A percentile compares a stretch with the other conserved stretches of the same genome.
phyloP scores from a whole-genome alignment of 2,888 invertebrate genomes.

The Octonoba sinensis region DNA sequence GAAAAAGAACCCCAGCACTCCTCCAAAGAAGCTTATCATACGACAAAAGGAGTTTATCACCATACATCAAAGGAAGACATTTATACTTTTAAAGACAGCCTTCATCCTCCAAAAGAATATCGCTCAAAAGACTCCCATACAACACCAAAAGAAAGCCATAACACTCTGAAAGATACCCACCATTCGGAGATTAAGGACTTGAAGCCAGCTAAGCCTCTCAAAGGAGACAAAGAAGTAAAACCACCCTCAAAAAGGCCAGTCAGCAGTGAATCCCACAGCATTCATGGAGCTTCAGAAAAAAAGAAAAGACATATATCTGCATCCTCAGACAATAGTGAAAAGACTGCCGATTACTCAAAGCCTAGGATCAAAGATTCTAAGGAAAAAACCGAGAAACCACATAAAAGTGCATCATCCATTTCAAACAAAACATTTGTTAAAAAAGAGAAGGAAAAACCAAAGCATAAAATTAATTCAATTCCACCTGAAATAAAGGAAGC shows the following conservation, averaged over 20 bases:
- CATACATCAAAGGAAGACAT: constrained; percentile 24
- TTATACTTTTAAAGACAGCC: constrained; percentile 20
- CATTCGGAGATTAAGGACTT: constrained; percentile 19
- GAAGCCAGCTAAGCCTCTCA: constrained; percentile 20
- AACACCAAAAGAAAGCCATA: constrained; percentile 5
- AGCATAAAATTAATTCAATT: constrained; percentile 11
- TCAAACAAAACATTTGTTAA: background rate
- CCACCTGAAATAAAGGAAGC: background rate
- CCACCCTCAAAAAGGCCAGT: constrained; percentile 7
- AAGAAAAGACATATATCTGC: constrained; percentile 36
- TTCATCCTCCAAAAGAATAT: constrained; percentile 4
- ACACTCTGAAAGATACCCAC: constrained; percentile 17
- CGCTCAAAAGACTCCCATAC: background rate
- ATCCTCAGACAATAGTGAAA: constrained; percentile 27
- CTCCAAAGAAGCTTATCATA: background rate
- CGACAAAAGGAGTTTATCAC: constrained; percentile 3
- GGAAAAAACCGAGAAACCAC: constrained; percentile 30
- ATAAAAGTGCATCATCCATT: constrained; percentile 14
- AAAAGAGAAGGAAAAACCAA: constrained; percentile 40
- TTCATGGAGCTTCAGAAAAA: constrained; percentile 29
- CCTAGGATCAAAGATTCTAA: constrained; percentile 25
- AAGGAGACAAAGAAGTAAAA: constrained; percentile 36
- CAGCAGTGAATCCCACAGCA: constrained; percentile 3
- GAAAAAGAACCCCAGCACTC: constrained; percentile 20
- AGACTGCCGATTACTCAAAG: constrained; percentile 21